Base-by-base conservation (phyloP, 1,140 invertebrate genomes). In the Berghia stephanieae region DNA sequence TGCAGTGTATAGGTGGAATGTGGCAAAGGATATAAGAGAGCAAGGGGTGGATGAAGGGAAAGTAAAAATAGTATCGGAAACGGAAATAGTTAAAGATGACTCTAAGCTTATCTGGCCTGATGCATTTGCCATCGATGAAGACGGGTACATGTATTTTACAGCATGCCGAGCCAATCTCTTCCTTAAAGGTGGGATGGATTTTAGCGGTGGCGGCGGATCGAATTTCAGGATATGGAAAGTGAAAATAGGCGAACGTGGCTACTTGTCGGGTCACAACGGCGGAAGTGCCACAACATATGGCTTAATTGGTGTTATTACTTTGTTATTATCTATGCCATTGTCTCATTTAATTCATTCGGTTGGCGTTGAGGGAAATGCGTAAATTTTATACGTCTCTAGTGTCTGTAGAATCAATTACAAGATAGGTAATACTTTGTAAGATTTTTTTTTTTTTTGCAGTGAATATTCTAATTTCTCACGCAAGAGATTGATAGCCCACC, bases 161-260 rank as follows among this genome's bases (percentile, higher is more conserved):
- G 72, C 72, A 36, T 60, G 57, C 46, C 40, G 42, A 16, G 72
- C 72, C 27, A 52, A 75, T 8, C 34, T 75, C 3, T 75, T 75
- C 27, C 72, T 75, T 2, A 5, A 38, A 3, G 72, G 55, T 1
- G 72, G 55, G 2, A 63, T 75, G 40, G 72, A 75, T 27, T 75
- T 49, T 49, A 42, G 3, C 44, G 72, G 72, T 13, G 31, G 36
- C 18, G n/a, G n/a, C 2, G 72, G 72, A 1, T 4, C 72, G 2
- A 75, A 75, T 27, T 75, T 34, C 27, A 75, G 72, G 36, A 75
- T 75, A 21, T 75, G 72, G 72, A 60, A 40, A n/a, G 72, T 75
- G 5, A 42, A 44, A 1, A 63, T 75, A 5, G 40, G n/a, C 27
- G 72, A 75, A 38, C 34, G 27, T 3, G 34, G 72, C n/a, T 75